phyloP scores from a whole-genome alignment of 1,140 invertebrate species.

The Idris sp. region DNA sequence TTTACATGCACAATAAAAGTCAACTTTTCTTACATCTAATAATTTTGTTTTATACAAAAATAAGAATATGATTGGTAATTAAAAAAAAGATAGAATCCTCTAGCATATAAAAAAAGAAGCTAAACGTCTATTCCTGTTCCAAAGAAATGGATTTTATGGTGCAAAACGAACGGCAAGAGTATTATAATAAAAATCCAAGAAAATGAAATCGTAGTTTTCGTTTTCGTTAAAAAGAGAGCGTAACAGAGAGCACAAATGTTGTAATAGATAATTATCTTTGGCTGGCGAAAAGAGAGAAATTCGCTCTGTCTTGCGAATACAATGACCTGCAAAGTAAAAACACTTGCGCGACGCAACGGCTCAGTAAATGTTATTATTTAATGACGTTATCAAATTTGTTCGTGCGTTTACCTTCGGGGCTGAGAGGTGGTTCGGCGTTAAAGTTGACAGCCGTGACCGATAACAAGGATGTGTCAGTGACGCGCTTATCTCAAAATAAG shows the following conservation, averaged over 20 bases:
- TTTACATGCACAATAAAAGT: too few species aligned
- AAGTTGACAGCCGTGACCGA: constrained; percentile 51
- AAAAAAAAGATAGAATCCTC: too few species aligned
- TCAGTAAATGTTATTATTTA: constrained; percentile 55
- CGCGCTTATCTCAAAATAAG: constrained; percentile 29
- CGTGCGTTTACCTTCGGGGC: constrained; percentile 34
- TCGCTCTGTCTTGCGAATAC: constrained; percentile 30
- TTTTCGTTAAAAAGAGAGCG: constrained; percentile 57
- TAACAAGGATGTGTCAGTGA: constrained; percentile 47
- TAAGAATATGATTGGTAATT: too few species aligned
- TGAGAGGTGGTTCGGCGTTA: constrained; percentile 29
- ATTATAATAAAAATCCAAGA: constrained; percentile 60
- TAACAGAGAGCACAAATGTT: constrained; percentile 55
- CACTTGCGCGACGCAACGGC: constrained; percentile 13
- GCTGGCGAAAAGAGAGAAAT: constrained; percentile 55
- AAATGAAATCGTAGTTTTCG: constrained; percentile 38
- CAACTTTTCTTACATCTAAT: too few species aligned
- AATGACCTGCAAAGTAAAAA: constrained; percentile 27
- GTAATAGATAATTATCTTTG: constrained; percentile 57
- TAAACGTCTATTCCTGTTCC: too few species aligned
- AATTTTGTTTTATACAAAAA: too few species aligned
- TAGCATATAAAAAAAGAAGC: too few species aligned
- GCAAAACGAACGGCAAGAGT: constrained; percentile 5
- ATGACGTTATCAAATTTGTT: constrained; percentile 48
- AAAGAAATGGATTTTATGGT: not conserved